Base-by-base conservation (phyloP, 2,797 vertebrate genomes). In the Eidolon dupreanum region DNA sequence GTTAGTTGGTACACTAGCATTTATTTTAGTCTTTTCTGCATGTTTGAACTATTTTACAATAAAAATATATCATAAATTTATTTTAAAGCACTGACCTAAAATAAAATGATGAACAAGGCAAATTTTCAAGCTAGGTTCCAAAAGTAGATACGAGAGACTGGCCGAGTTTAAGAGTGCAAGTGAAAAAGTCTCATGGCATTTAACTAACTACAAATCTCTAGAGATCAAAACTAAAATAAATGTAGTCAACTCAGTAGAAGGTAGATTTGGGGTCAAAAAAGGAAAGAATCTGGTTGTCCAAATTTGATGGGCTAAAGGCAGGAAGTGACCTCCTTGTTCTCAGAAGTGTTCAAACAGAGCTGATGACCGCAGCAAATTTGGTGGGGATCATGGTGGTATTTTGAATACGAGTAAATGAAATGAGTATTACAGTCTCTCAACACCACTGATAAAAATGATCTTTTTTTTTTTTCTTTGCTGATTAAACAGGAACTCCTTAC, bases 191-290 rank as follows among this genome's bases (percentile, higher is more conserved):
- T 92, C 70, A 46, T 24, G 57, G 1, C 73, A 13, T 65, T 92
- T 96, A 78, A 46, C 36, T 66, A 59, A 70, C 22, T 38, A 6
- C 2, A 73, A 38, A 28, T 55, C 38, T 85, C 31, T 22, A 61
- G 26, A 91, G 26, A 84, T 28, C 22, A 94, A 88, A 92, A n/a
- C 20, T 59, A 49, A 93, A 88, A 88, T 73, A 57, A 79, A 70
- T 57, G 16, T 1, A 65, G 31, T 84, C 36, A 55, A 17, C 8
- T 85, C 28, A 31, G 22, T 43, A 93, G 26, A 81, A 49, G 61
- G 33, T 51, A 92, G 9, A 82, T 41, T 81, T 78, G 16, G 19
- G 46, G 13, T 53, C 4, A 75, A 77, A 81, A 83, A 83, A 70
- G 36, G 43, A 73, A 88, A 46, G 2, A 87, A 84, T 36, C 5